These are phyloP conservation scores for Syngnathus floridae DNA, from an alignment of 2,113 vertebrate genomes.

Conservation along the genomic window DNA sequence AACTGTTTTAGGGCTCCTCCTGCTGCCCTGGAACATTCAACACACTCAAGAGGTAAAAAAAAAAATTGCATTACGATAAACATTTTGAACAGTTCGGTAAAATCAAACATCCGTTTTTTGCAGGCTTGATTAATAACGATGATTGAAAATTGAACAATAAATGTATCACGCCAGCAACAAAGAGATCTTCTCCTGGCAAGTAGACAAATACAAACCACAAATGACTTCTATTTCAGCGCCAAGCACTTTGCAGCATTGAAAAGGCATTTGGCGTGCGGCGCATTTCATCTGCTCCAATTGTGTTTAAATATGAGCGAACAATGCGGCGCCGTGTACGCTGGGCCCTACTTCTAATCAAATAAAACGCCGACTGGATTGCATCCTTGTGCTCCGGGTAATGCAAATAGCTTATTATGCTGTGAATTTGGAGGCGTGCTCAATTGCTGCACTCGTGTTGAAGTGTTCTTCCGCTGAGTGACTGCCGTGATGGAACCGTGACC, in stretches of 20 bases:
- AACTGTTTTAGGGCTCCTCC: constrained; percentile 64
- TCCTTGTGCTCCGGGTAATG: constrained; percentile 28
- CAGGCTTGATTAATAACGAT: background rate
- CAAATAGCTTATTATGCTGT: constrained; percentile 50
- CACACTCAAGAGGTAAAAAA: constrained; percentile 24
- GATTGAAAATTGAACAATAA: background rate
- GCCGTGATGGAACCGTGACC: constrained; percentile 33
- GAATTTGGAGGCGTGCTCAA: constrained; percentile 36
- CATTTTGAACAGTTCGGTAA: too few relatives aligned
- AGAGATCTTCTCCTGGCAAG: background rate
- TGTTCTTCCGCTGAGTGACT: constrained; percentile 39
- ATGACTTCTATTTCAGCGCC: constrained; percentile 10
- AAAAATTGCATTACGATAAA: too few relatives aligned
- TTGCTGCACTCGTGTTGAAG: constrained; percentile 37
- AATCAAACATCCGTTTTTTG: too few relatives aligned
- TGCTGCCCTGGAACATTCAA: constrained; percentile 59
- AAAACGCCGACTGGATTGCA: constrained; percentile 21
- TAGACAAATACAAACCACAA: constrained; percentile 28
- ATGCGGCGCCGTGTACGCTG: constrained; percentile 12
- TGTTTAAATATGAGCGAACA: constrained; percentile 29
- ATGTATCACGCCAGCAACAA: background rate
- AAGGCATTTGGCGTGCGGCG: constrained; percentile 25
- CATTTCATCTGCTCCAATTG: constrained; percentile 30
- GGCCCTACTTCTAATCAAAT: constrained; percentile 38
- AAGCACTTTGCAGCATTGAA: constrained; percentile 6